Evolutionary conservation across 1,140 invertebrate genomes (phyloP).

Genomic region (Cydia amplana): DNA sequence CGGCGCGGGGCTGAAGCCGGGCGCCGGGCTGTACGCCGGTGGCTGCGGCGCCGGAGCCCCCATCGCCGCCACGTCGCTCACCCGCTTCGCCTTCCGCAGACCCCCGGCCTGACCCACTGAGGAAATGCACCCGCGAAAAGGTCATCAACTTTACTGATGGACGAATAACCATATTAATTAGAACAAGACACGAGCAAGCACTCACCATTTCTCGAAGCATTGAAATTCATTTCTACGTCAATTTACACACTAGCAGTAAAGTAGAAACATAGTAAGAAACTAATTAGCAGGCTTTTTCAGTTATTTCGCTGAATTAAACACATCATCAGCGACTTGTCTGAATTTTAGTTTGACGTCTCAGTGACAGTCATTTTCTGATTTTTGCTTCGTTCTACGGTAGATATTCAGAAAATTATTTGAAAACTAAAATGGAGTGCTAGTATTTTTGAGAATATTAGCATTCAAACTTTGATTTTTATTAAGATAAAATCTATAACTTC

Average conservation of each 20-base stretch:
- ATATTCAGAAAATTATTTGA: background rate
- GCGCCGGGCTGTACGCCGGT: constrained; percentile 42
- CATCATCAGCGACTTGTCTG: constrained; percentile 65
- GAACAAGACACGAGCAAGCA: background rate
- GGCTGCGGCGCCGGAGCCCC: constrained; percentile 70
- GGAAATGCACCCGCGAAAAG: background rate
- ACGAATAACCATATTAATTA: background rate
- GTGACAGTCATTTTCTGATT: constrained; percentile 29
- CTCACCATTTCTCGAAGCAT: constrained; percentile 74
- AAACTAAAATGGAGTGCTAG: background rate
- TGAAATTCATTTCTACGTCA: constrained; percentile 67
- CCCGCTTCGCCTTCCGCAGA: constrained; percentile 81
- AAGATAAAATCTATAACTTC: too few relatives aligned
- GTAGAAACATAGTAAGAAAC: constrained; percentile 54
- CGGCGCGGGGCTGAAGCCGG: constrained; percentile 50
- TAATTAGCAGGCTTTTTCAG: constrained; percentile 52
- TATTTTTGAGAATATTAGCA: background rate
- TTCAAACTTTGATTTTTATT: background rate
- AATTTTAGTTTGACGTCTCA: constrained; percentile 46
- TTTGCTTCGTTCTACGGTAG: background rate
- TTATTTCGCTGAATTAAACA: constrained; percentile 59
- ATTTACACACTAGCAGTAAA: constrained; percentile 41
- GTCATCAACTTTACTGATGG: constrained; percentile 7
- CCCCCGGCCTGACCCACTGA: constrained; percentile 60
- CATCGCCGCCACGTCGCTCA: constrained; percentile 84